Conservation (phyloP, 1,140 invertebrate genomes). For the Ditylenchus dipsaci region DNA sequence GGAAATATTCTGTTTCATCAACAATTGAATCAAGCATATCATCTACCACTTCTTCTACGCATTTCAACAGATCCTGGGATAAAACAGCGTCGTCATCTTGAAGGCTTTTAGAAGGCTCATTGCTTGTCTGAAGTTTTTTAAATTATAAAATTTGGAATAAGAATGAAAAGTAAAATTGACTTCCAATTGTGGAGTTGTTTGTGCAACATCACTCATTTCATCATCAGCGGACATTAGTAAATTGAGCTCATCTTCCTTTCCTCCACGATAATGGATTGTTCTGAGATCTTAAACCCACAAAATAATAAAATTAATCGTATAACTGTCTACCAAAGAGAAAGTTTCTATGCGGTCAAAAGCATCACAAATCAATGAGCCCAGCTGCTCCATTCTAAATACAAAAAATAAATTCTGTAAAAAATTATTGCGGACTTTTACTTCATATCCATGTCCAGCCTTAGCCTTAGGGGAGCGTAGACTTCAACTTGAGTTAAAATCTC, state of each 20-base stretch:
- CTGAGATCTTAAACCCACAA: background rate
- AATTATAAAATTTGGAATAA: too few relatives aligned
- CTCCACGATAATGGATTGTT: background rate
- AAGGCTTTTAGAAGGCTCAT: too few relatives aligned
- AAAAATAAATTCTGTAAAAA: background rate
- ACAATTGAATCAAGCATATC: background rate
- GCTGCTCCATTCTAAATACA: constrained; percentile 20
- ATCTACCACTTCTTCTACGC: background rate
- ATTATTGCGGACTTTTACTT: background rate
- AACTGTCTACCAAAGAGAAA: constrained; percentile 20
- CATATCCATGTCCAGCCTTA: constrained; percentile 6
- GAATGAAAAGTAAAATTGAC: too few relatives aligned
- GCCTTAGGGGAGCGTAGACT: constrained; percentile 8
- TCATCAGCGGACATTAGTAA: background rate
- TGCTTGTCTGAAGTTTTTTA: too few relatives aligned
- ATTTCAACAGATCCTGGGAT: too few relatives aligned
- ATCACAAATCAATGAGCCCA: constrained; percentile 20
- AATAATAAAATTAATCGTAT: background rate
- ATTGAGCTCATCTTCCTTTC: background rate
- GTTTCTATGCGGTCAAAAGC: constrained; percentile 23
- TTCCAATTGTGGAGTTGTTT: background rate
- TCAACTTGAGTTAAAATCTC: background rate
- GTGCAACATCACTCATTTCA: background rate
- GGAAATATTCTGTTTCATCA: background rate
- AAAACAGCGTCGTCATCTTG: too few relatives aligned